Evolutionary conservation across 2,113 vertebrate species (phyloP).

Genomic region (Typhlomys cinereus): DNA sequence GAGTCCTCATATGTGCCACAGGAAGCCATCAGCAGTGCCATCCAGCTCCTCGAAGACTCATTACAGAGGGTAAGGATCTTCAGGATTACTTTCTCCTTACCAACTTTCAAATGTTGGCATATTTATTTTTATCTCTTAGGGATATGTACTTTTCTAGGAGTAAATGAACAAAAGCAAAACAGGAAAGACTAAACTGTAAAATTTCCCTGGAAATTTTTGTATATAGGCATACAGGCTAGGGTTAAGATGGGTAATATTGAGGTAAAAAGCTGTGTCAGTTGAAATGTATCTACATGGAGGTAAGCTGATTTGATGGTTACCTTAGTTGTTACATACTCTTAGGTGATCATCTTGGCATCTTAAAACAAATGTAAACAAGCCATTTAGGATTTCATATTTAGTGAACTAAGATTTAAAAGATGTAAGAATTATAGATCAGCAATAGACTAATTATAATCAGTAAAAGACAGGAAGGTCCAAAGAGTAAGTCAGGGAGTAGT

Average conservation of each 20-base stretch:
- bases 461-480: no score
- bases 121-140: background rate
- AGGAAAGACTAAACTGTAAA: background rate
- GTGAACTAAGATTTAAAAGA: slow-evolving; percentile 48
- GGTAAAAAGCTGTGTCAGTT: slow-evolving; percentile 6
- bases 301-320: slow-evolving; percentile 43
- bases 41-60: slow-evolving; percentile 96
- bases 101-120: slow-evolving; percentile 18
- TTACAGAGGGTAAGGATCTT: slow-evolving; percentile 92
- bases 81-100: background rate
- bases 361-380: slow-evolving; percentile 13
- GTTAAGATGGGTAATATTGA: background rate
- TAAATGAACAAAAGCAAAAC: slow-evolving; percentile 28
- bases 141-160: slow-evolving; percentile 23
- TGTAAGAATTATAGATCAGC: background rate
- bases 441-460: background rate
- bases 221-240: background rate
- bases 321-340: background rate
- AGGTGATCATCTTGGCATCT: slow-evolving; percentile 21
- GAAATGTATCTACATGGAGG: background rate
- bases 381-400: slow-evolving; percentile 22
- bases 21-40: slow-evolving; percentile 99
- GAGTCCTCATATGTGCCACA: slow-evolving; percentile 98
- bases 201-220: slow-evolving; percentile 6
- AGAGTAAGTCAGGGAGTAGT: no score